Evolutionary conservation across 2,888 invertebrate species (phyloP), one percentile per base, ranked within the genome.

Genomic region (Rhorus exstirpatorius): DNA sequence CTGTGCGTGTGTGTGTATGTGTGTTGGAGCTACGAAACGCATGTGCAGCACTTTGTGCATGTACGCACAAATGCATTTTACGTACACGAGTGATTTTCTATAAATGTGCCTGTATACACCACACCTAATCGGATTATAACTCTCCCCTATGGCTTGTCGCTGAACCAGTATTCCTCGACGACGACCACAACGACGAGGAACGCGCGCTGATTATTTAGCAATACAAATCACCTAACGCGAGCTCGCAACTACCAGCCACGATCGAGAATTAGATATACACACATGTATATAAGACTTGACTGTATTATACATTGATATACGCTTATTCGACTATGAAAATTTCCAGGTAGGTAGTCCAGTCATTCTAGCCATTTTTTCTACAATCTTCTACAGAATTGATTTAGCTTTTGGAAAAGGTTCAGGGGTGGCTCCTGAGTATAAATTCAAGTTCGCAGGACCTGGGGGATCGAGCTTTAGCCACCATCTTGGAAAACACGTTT

Each of bases 161-260:
- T 90, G 90, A 90, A 91, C 90, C 89, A 90, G 89, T 89, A 89
- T 89, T 85, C 88, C 88, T 86, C 80, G 88, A 89, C 90, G 89
- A 89, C 89, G 10, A 79, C 74, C 49, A 67, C 77, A 61, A 68
- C 76, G 46, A 65, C 71, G 70, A 77, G 44, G 67, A 67, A 38
- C 75, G 63, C 53, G 88, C 86, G 88, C 88, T 90, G 90, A 91
- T 91, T 91, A 91, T 91, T 91, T 91, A 91, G 89, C 89, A 91
- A 91, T 90, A 90, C 90, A 91, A 91, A 91, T 91, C 90, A 91
- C 87, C 84, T 85, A 78, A 85, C 79, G 86, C 86, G 83, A 84
- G 83, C 55, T 72, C 79, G 75, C 81, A 55, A 58, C n/a, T n/a
- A 10, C 76, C 26, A 67, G 67, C 12, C 35, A 67, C 44, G 72